Evolutionary conservation across 1,140 invertebrate species (phyloP).

Genomic region (Drosophila navojoa): DNA sequence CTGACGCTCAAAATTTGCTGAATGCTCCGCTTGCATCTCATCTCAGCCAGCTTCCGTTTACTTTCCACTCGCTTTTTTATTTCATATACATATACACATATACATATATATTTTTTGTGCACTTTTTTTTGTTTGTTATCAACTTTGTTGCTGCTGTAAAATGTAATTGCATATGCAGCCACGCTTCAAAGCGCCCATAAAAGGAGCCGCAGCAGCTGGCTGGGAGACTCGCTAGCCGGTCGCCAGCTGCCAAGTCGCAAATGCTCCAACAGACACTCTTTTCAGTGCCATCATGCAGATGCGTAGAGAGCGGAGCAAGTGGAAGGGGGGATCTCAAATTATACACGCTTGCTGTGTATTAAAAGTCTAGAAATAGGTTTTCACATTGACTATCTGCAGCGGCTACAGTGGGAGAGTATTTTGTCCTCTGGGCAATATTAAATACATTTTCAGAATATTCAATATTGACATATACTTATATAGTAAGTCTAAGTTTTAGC

Average conservation of each 20-base stretch:
- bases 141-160: conserved; percentile 75
- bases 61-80: conserved; percentile 11
- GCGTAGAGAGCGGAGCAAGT: too few relatives aligned
- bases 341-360: too few relatives aligned
- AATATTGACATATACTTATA: too few relatives aligned
- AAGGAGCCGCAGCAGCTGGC: conserved; percentile 39
- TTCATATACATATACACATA: too few relatives aligned
- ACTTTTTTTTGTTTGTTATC: conserved; percentile 66
- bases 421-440: too few relatives aligned
- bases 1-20: conserved; percentile 75
- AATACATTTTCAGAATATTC: too few relatives aligned
- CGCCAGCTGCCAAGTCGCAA: conserved; percentile 18
- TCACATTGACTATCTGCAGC: too few relatives aligned
- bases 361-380: too few relatives aligned
- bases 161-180: conserved; percentile 80
- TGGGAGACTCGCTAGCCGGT: conserved; percentile 4
- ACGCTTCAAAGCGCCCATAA: conserved; percentile 72
- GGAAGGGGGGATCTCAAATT: neutral
- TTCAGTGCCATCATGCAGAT: conserved; percentile 21
- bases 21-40: conserved; percentile 57
- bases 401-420: too few relatives aligned
- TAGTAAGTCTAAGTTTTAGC: too few relatives aligned
- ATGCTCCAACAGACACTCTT: conserved; percentile 50
- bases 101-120: conserved; percentile 2
- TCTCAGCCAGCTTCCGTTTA: conserved; percentile 14